Percentiles rank a stretch among this genome's conserved stretches.
These are phyloP conservation scores for Poecilia picta DNA, from an alignment of 2,797 vertebrate species.

Conservation along the genomic window DNA sequence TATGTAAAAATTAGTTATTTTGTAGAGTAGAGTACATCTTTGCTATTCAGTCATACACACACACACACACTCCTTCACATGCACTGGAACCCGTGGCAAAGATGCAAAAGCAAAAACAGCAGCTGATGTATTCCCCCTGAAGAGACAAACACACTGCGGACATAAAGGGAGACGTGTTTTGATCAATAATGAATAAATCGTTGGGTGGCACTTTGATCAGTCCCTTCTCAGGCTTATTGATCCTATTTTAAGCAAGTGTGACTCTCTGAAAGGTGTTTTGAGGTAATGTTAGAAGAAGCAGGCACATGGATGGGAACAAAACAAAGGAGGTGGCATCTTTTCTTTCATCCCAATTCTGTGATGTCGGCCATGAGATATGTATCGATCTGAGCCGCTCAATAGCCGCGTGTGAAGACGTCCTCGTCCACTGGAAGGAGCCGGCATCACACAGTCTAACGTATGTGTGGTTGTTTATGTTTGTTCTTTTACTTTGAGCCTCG, in stretches of 20 bases:
- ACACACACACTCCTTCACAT: no score
- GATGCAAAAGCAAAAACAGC: background rate
- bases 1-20: background rate
- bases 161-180: slow-evolving; percentile 48
- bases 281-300: slow-evolving; percentile 18
- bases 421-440: slow-evolving; percentile 36
- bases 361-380: slow-evolving; percentile 33
- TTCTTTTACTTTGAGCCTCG: slow-evolving; percentile 1
- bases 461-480: background rate
- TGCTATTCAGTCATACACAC: no score
- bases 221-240: slow-evolving; percentile 58
- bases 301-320: background rate
- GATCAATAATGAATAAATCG: slow-evolving; percentile 71
- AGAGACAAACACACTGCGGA: slow-evolving; percentile 41
- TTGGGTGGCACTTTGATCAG: slow-evolving; percentile 75
- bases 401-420: slow-evolving; percentile 35
- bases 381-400: slow-evolving; percentile 52
- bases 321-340: slow-evolving; percentile 9
- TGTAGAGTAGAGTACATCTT: no score
- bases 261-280: slow-evolving; percentile 28
- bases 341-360: slow-evolving; percentile 25
- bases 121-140: slow-evolving; percentile 5
- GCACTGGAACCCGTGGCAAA: no score
- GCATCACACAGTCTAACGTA: slow-evolving; percentile 37
- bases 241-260: slow-evolving; percentile 36